These are phyloP conservation scores for Etheostoma perlongum DNA, from an alignment of 2,797 vertebrate genomes.

Conservation along the genomic window DNA sequence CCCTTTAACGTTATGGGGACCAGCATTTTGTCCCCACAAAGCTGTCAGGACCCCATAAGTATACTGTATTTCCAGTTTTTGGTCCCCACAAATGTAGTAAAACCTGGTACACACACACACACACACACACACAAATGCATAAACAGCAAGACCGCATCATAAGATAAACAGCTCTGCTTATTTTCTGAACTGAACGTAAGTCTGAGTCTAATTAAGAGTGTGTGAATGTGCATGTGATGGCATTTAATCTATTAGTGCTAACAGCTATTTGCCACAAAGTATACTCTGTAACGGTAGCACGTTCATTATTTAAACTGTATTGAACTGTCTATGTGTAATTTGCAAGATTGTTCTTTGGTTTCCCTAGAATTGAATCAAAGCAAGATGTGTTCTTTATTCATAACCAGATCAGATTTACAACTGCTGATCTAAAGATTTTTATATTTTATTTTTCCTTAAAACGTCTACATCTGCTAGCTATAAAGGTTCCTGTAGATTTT, in stretches of 20 bases:
- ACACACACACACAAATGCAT: slow-evolving; percentile 19
- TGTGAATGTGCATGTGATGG: background rate
- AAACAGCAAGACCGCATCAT: slow-evolving; percentile 32
- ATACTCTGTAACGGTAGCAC: background rate
- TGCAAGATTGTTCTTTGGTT: background rate
- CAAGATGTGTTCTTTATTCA: background rate
- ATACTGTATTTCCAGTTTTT: too few relatives aligned
- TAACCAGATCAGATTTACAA: background rate
- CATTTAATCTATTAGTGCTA: slow-evolving; percentile 6
- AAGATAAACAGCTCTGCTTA: slow-evolving; percentile 19
- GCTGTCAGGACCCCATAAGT: too few relatives aligned
- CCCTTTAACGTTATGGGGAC: too few relatives aligned
- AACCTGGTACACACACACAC: slow-evolving; percentile 8
- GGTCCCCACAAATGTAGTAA: too few relatives aligned
- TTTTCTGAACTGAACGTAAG: background rate
- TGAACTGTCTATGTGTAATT: background rate
- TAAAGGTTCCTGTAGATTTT: background rate
- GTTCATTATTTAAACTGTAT: background rate
- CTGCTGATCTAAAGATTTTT: background rate
- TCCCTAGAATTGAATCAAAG: background rate
- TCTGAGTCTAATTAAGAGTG: slow-evolving; percentile 18
- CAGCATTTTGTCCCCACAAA: too few relatives aligned
- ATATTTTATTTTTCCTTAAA: background rate
- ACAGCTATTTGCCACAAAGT: background rate
- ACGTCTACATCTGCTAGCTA: background rate